These are phyloP conservation scores for Zaprionus ornatus DNA, from an alignment of 1,140 invertebrate genomes.

Conservation along the genomic window DNA sequence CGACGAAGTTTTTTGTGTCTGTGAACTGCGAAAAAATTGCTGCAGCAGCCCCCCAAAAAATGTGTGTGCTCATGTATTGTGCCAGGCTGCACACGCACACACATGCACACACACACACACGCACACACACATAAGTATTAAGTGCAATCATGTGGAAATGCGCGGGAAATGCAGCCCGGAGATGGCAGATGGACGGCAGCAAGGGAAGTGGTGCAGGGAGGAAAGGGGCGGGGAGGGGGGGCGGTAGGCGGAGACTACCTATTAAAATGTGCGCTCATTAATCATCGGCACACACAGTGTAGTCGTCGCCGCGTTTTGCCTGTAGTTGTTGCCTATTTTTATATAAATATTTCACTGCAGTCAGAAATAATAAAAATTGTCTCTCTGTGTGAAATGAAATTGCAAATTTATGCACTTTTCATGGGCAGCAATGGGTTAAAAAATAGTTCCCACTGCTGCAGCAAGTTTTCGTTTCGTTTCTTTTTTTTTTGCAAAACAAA, in stretches of 20 bases:
- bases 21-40: conserved; percentile 40
- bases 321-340: conserved; percentile 61
- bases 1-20: conserved; percentile 45
- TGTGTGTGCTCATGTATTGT: conserved; percentile 22
- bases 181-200: conserved; percentile 16
- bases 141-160: conserved; percentile 78
- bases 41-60: conserved; percentile 31
- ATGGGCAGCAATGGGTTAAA: conserved; percentile 54
- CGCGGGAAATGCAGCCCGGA: conserved; percentile 60
- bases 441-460: conserved; percentile 45
- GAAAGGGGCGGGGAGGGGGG: not conserved
- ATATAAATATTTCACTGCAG: conserved; percentile 37
- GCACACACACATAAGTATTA: conserved; percentile 63
- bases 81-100: conserved; percentile 8
- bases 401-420: conserved; percentile 77
- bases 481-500: conserved; percentile 6
- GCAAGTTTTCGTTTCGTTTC: conserved; percentile 23
- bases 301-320: conserved; percentile 6
- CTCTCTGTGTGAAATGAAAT: conserved; percentile 28
- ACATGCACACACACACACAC: conserved; percentile 50
- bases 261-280: conserved; percentile 81
- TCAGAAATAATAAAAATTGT: conserved; percentile 22
- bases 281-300: conserved; percentile 57
- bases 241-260: conserved; percentile 65
- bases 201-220: not conserved